Conservation (phyloP, 1,140 invertebrate species). For the Ylistrum balloti region DNA sequence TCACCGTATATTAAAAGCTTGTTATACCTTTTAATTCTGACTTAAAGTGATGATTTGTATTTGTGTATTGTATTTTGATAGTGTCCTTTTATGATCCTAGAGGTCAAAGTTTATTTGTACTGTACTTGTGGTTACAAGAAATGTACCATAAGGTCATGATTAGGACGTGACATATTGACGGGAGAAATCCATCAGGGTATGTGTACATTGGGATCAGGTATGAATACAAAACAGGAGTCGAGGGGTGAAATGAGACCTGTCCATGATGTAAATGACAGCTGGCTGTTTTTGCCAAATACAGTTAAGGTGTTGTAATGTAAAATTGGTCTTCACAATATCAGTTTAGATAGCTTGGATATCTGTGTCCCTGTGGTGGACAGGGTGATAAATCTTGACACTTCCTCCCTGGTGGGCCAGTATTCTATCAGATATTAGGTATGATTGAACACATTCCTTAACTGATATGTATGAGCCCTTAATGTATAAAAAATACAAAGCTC, state of each 20-base stretch:
- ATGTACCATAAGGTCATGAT: background rate
- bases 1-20: too few species aligned
- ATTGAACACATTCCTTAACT: background rate
- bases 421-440: background rate
- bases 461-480: background rate
- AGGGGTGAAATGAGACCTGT: background rate
- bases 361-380: background rate
- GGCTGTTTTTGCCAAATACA: background rate
- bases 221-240: background rate
- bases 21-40: too few species aligned
- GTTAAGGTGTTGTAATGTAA: background rate
- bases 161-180: background rate
- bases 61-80: too few species aligned
- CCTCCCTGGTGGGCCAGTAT: background rate
- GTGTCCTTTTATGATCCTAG: background rate
- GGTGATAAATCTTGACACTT: constrained; percentile 26
- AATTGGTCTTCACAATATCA: constrained; percentile 16
- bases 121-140: background rate
- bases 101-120: background rate
- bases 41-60: too few species aligned
- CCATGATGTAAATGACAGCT: background rate
- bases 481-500: background rate
- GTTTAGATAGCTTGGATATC: constrained; percentile 15
- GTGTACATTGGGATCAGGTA: background rate
- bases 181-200: background rate